Evolutionary conservation across 2,888 invertebrate genomes (phyloP).

Genomic region (Pantelozetes paolii): DNA sequence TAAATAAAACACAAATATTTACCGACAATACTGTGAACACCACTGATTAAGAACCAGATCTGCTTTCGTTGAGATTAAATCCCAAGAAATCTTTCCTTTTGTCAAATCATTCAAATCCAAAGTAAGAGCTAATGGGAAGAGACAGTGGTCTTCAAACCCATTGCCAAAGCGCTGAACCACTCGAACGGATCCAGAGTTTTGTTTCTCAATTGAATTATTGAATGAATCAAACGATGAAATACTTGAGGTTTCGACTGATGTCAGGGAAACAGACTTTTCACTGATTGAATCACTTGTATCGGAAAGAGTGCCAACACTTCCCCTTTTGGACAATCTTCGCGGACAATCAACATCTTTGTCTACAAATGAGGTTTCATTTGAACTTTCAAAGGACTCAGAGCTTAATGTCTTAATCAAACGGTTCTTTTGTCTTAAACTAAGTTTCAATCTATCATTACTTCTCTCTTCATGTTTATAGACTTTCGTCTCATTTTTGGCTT

Average conservation of each 20-base stretch:
- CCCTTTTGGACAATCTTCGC: background rate
- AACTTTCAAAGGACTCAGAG: background rate
- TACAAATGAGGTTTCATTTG: background rate
- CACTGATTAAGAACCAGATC: conserved; percentile 13
- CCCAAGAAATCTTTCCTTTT: conserved; percentile 10
- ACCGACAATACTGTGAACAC: conserved; percentile 10
- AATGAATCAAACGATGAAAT: background rate
- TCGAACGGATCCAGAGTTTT: background rate
- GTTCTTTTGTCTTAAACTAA: background rate
- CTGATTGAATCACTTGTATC: background rate
- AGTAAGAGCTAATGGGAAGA: conserved; percentile 13
- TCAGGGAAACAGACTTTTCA: background rate
- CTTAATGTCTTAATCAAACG: background rate
- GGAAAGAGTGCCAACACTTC: background rate
- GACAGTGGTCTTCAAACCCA: conserved; percentile 6
- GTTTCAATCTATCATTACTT: conserved; percentile 24
- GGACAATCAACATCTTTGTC: background rate
- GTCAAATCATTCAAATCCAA: background rate
- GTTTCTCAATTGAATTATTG: too few relatives aligned
- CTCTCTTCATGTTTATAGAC: conserved; percentile 1
- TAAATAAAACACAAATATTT: background rate
- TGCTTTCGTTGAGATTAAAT: background rate
- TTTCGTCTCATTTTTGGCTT: background rate
- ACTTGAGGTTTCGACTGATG: background rate
- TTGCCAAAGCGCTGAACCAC: background rate